Conservation (phyloP, 2,797 vertebrate genomes). For the Carapus acus region DNA sequence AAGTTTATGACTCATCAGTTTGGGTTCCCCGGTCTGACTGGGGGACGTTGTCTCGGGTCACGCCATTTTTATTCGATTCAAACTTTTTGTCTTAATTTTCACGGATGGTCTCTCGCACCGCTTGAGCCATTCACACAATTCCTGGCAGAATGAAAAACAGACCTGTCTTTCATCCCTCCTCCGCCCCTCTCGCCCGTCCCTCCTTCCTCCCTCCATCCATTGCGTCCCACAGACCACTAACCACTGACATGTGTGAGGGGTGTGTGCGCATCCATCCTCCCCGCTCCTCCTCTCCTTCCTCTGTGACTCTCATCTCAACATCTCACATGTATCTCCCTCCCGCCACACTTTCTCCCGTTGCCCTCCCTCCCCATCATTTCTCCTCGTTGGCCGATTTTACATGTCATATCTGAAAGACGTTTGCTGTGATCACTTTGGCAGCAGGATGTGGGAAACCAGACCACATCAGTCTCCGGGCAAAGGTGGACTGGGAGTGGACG, state of each 20-base stretch:
- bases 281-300: slow-evolving; percentile 9
- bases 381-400: no score
- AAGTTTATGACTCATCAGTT: slow-evolving; percentile 21
- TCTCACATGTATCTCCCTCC: slow-evolving; percentile 40
- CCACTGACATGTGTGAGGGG: slow-evolving; percentile 73
- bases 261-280: slow-evolving; percentile 52
- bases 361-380: slow-evolving; percentile 21
- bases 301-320: slow-evolving; percentile 36
- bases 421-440: slow-evolving; percentile 41
- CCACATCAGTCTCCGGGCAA: slow-evolving; percentile 56
- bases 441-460: slow-evolving; percentile 55
- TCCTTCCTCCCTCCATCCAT: slow-evolving; percentile 42
- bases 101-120: slow-evolving; percentile 19
- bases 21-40: slow-evolving; percentile 1
- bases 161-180: slow-evolving; percentile 57
- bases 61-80: slow-evolving; percentile 11
- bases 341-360: slow-evolving; percentile 39
- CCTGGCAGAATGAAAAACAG: slow-evolving; percentile 69
- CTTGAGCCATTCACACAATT: slow-evolving; percentile 48
- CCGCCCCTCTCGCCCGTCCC: slow-evolving; percentile 23
- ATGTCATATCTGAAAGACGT: slow-evolving; percentile 34
- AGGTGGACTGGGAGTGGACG: slow-evolving; percentile 1
- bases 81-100: slow-evolving; percentile 27
- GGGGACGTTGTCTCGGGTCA: slow-evolving; percentile 12
- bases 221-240: slow-evolving; percentile 67